Evolutionary conservation across 2,113 vertebrate genomes (phyloP), one percentile per base, ranked within the genome.

Genomic region (Lethenteron camtschaticum): DNA sequence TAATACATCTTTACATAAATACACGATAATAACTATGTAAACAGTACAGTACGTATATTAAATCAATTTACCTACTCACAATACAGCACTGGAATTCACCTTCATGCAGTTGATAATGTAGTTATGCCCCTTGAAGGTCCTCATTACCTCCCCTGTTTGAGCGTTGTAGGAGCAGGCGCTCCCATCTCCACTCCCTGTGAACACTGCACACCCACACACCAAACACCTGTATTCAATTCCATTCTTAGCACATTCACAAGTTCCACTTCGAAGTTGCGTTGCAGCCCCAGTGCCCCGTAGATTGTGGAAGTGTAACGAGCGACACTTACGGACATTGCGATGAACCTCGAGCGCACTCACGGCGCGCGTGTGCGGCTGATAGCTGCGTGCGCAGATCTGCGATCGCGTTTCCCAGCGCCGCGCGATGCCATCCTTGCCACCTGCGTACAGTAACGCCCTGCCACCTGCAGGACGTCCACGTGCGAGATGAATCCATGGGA

Each of bases 101-200:
- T 85, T 82, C 75, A 86, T 79, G 70, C 82, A 83, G 79, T 86
- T 86, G 75, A 86, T 83, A 76, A 86, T 74, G 71, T 83, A 81
- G 57, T 79, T 79, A 68, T 86, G 84, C 58, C 84, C 84, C 57
- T 81, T 82, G 74, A 86, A 85, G 70, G 83, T 81, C 77, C 79
- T 80, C 76, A 79, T 82, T 71, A 86, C 76, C 57, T 75, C 79
- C 3, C 82, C 84, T 0, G 81, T 81, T 70, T 73, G 80, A 70
- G 81, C 80, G 57, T 85, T 82, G 72, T 85, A 86, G 70, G 84
- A 83, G 70, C 84, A 77, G 9, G 82, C 84, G 6, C 82, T 81
- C 70, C 82, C 79, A 57, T 86, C 84, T 0, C 83, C 84, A 1
- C 84, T 83, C 75, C 84, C 84, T 2, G 84, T 86, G 76, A 86